These are phyloP conservation scores for Dicranocentrus wangi DNA, from an alignment of 2,888 invertebrate species.

Conservation along the genomic window DNA sequence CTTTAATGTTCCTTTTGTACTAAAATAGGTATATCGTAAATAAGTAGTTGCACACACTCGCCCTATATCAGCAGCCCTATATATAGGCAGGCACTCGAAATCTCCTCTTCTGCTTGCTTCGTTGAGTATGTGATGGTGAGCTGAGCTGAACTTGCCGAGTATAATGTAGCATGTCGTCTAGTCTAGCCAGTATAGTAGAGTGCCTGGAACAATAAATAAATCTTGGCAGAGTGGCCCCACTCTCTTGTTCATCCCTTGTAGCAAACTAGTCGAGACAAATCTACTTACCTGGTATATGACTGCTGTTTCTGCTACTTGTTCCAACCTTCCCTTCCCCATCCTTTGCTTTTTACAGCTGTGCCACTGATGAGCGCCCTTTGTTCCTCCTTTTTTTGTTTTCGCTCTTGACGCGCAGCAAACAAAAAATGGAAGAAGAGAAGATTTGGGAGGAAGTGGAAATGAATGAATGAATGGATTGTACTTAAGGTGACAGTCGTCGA, in stretches of 20 bases:
- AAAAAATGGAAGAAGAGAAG: conserved; percentile 21
- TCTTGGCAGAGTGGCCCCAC: neutral
- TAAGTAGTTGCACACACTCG: too few species aligned
- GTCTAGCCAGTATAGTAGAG: neutral
- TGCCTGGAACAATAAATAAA: conserved; percentile 26
- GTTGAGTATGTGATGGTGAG: conserved; percentile 24
- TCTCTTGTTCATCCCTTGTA: neutral
- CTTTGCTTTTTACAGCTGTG: too few species aligned
- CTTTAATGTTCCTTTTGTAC: neutral
- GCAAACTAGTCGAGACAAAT: neutral
- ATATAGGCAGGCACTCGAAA: too few species aligned
- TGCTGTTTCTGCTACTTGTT: neutral
- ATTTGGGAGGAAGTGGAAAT: neutral
- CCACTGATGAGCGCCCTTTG: neutral
- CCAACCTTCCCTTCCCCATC: neutral
- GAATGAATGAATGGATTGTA: conserved; percentile 26
- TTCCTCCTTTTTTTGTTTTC: neutral
- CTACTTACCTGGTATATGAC: neutral
- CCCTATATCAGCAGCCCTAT: too few species aligned
- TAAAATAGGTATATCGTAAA: too few species aligned
- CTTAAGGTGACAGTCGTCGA: too few species aligned
- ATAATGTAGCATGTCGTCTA: too few species aligned
- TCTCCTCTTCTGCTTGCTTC: conserved; percentile 2
- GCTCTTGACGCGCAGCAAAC: too few species aligned
- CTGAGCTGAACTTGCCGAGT: conserved; percentile 4